Conservation (phyloP, 2,888 invertebrate species). For the Diplolepis rosae region DNA sequence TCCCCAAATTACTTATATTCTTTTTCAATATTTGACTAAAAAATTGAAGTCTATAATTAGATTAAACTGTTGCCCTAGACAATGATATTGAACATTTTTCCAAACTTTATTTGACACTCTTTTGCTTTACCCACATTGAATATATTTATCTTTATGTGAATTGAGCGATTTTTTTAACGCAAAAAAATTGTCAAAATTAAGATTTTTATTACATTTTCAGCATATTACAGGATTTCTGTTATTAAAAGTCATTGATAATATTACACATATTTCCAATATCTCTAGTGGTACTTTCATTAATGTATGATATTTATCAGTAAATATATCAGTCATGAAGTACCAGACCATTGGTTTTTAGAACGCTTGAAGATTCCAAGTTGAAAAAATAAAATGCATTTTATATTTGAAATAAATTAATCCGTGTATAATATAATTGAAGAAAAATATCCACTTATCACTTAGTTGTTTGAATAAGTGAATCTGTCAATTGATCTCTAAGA, state of each 20-base stretch:
- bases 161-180: not conserved
- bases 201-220: not conserved
- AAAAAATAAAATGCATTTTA: not conserved
- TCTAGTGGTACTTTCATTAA: not conserved
- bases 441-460: not conserved
- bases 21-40: not conserved
- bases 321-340: conserved; percentile 8
- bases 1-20: not conserved
- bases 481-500: not conserved
- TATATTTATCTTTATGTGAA: too few species aligned
- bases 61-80: not conserved
- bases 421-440: not conserved
- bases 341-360: not conserved
- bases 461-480: not conserved
- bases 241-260: conserved; percentile 6
- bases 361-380: not conserved
- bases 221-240: not conserved
- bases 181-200: not conserved
- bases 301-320: conserved; percentile 13
- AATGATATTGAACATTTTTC: not conserved
- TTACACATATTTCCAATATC: conserved; percentile 2
- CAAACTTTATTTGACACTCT: not conserved
- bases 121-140: too few species aligned
- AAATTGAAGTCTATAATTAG: too few species aligned
- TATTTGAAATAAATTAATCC: not conserved